Conservation (phyloP, 2,888 invertebrate genomes). For the Caenorhabditis sp. region DNA sequence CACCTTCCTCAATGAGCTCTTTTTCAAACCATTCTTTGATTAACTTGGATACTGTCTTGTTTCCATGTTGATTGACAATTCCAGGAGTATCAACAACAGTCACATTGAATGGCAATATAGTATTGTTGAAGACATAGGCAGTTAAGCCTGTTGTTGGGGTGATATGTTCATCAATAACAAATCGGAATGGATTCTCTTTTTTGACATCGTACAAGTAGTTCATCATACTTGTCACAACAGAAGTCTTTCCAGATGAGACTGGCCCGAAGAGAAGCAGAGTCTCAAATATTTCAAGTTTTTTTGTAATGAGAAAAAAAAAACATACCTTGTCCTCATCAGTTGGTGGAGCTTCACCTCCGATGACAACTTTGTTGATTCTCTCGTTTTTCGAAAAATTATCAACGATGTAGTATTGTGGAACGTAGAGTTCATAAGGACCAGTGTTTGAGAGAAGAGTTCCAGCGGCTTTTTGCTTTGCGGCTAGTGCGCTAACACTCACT, state of each 20-base stretch:
- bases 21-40: conserved; percentile 62
- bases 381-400: conserved; percentile 44
- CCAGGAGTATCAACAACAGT: conserved; percentile 66
- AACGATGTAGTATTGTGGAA: conserved; percentile 47
- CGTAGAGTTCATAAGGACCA: conserved; percentile 42
- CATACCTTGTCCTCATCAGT: conserved; percentile 60
- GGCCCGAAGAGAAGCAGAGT: conserved; percentile 64
- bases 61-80: conserved; percentile 53
- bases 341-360: conserved; percentile 56
- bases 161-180: conserved; percentile 46
- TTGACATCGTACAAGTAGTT: conserved; percentile 65
- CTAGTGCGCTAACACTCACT: conserved; percentile 40
- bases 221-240: conserved; percentile 56
- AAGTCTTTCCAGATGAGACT: conserved; percentile 58
- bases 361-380: conserved; percentile 55
- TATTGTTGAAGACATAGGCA: conserved; percentile 65
- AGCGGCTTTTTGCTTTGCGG: conserved; percentile 36
- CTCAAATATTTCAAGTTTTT: too few species aligned
- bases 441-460: conserved; percentile 45
- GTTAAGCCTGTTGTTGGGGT: conserved; percentile 49
- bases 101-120: conserved; percentile 58
- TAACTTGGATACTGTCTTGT: conserved; percentile 54
- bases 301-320: too few species aligned
- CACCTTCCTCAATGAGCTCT: conserved; percentile 55
- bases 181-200: conserved; percentile 59